Evolutionary conservation across 2,888 invertebrate genomes (phyloP).

Genomic region (Cosmia pyralina): DNA sequence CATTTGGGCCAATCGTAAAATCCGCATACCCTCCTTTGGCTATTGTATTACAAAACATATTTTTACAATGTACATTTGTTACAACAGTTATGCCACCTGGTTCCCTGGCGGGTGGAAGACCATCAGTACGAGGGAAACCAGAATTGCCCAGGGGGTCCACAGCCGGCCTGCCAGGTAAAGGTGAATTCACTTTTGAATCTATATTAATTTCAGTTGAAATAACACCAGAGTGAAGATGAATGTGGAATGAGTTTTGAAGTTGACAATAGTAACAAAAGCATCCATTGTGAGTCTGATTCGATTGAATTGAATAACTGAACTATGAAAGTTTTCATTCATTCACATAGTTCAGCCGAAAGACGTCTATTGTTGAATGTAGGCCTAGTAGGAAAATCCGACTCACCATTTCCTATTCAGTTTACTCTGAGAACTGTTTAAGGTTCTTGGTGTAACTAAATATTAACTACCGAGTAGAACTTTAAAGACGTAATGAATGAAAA

Average conservation of each 20-base stretch:
- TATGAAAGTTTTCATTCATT: constrained; percentile 31
- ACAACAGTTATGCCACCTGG: constrained; percentile 79
- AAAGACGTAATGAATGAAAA: neutral
- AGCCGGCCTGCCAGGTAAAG: constrained; percentile 83
- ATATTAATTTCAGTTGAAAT: constrained; percentile 13
- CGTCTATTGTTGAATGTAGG: constrained; percentile 32
- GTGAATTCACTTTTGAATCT: constrained; percentile 22
- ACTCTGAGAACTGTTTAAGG: constrained; percentile 1
- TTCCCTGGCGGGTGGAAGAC: constrained; percentile 80
- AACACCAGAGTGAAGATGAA: constrained; percentile 12
- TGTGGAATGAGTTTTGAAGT: constrained; percentile 17
- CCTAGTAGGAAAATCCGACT: constrained; percentile 20
- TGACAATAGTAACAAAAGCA: constrained; percentile 36
- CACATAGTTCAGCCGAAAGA: constrained; percentile 14
- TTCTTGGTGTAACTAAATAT: neutral
- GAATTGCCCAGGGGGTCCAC: constrained; percentile 85
- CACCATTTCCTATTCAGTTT: constrained; percentile 7
- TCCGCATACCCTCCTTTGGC: neutral
- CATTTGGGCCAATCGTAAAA: constrained; percentile 19
- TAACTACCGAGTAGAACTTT: neutral
- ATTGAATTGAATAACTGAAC: constrained; percentile 30
- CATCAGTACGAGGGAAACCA: constrained; percentile 86
- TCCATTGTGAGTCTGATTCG: constrained; percentile 39
- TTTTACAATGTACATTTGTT: constrained; percentile 10
- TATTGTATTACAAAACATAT: neutral